Evolutionary conservation across 1,140 invertebrate genomes (phyloP).

Genomic region (Drosophila orena): DNA sequence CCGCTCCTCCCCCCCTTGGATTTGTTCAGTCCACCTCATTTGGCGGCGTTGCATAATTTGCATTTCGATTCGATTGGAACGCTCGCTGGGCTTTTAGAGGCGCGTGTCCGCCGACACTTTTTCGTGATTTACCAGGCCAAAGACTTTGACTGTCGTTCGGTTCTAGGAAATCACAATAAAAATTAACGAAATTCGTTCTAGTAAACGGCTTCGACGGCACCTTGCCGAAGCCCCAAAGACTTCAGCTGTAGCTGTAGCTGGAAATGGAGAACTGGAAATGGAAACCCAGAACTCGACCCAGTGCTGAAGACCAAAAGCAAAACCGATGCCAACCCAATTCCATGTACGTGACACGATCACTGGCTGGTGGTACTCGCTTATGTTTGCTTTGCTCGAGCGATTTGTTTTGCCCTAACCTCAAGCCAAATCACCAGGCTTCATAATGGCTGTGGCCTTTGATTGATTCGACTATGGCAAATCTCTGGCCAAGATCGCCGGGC

Average conservation of each 20-base stretch:
- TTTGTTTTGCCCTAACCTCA: conserved; percentile 33
- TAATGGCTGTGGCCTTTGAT: conserved; percentile 31
- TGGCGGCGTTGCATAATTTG: conserved; percentile 77
- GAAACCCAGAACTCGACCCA: background rate
- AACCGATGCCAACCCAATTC: conserved; percentile 71
- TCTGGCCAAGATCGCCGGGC: conserved; percentile 31
- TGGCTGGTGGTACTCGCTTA: conserved; percentile 13
- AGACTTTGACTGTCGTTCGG: conserved; percentile 43
- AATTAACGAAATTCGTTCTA: conserved; percentile 83
- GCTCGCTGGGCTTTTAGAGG: conserved; percentile 61
- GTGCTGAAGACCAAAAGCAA: background rate
- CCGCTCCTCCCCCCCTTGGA: background rate
- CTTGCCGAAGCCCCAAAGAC: conserved; percentile 10
- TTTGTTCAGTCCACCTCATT: conserved; percentile 20
- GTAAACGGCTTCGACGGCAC: conserved; percentile 59
- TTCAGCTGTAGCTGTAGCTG: background rate
- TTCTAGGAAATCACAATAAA: conserved; percentile 84
- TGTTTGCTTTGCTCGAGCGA: conserved; percentile 43
- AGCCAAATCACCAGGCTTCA: conserved; percentile 1
- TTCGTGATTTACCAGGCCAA: conserved; percentile 75
- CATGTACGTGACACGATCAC: conserved; percentile 80
- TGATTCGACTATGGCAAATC: conserved; percentile 68
- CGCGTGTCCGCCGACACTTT: conserved; percentile 83
- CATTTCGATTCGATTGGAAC: conserved; percentile 82
- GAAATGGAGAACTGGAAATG: background rate